phyloP scores from a whole-genome alignment of 2,113 vertebrate genomes.

The Ibidorhyncha struthersii region DNA sequence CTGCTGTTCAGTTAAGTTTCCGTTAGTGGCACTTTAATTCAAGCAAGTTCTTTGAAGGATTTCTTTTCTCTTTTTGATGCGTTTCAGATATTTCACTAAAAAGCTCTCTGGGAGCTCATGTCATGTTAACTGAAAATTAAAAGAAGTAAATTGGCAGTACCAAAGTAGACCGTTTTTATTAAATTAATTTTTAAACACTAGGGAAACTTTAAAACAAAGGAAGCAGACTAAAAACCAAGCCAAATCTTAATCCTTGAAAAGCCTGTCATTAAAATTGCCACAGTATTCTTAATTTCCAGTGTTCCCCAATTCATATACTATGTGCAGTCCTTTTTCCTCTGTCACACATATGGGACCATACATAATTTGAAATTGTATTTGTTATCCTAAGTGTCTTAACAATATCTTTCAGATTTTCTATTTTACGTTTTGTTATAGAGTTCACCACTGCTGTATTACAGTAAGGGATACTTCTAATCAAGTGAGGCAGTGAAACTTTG shows the following conservation, averaged over 20 bases:
- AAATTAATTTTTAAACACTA: not conserved
- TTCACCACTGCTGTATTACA: not conserved
- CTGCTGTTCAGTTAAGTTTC: not conserved
- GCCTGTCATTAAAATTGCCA: not conserved
- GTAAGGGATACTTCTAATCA: not conserved
- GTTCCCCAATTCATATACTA: not conserved
- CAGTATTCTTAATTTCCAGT: not conserved
- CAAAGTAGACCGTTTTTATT: not conserved
- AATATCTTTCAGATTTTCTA: not conserved
- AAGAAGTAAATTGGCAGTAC: not conserved
- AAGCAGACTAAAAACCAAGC: not conserved
- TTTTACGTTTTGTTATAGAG: not conserved
- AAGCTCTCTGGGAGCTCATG: not conserved
- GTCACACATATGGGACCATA: not conserved
- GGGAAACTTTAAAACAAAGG: not conserved
- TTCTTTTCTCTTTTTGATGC: not conserved
- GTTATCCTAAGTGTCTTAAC: not conserved
- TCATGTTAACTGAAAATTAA: not conserved
- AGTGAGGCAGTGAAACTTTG: not conserved
- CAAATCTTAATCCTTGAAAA: not conserved
- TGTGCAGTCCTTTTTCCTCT: not conserved
- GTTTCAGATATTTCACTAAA: not conserved
- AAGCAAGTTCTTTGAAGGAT: not conserved
- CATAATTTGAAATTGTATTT: not conserved
- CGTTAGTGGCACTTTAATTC: not conserved